Conservation (phyloP, 2,888 invertebrate species). For the Mimumesa dahlbomi region DNA sequence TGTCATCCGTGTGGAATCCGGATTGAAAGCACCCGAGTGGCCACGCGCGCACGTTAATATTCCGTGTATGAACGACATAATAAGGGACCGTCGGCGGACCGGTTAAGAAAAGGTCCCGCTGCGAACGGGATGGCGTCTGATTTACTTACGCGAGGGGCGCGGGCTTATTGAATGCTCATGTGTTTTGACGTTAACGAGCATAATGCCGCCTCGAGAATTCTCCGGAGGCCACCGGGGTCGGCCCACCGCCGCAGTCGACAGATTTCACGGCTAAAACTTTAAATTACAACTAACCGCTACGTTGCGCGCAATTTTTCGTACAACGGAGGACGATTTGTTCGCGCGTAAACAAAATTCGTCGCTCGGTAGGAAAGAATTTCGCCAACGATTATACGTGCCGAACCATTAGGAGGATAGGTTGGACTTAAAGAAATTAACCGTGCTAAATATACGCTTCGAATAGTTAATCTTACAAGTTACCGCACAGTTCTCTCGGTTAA, state of each 20-base stretch:
- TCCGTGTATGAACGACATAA: conserved; percentile 25
- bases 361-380: conserved; percentile 13
- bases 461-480: conserved; percentile 36
- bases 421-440: conserved; percentile 20
- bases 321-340: too few relatives aligned
- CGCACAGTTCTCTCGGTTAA: conserved; percentile 25
- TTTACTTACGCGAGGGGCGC: conserved; percentile 66
- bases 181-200: conserved; percentile 70
- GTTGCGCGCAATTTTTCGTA: too few relatives aligned
- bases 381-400: neutral
- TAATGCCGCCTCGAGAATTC: conserved; percentile 35
- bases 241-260: neutral
- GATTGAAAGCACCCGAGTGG: neutral
- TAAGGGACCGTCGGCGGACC: conserved; percentile 18
- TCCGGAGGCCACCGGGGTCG: conserved; percentile 17
- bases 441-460: conserved; percentile 26
- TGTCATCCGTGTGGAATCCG: neutral
- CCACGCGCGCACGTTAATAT: conserved; percentile 28
- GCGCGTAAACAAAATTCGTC: too few relatives aligned
- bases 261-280: too few relatives aligned
- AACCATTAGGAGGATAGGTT: conserved; percentile 22
- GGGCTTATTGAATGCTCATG: conserved; percentile 71
- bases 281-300: neutral
- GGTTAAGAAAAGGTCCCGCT: conserved; percentile 47
- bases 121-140: conserved; percentile 59